phyloP scores from a whole-genome alignment of 2,797 vertebrate genomes.

The Leptoclinus maculatus region DNA sequence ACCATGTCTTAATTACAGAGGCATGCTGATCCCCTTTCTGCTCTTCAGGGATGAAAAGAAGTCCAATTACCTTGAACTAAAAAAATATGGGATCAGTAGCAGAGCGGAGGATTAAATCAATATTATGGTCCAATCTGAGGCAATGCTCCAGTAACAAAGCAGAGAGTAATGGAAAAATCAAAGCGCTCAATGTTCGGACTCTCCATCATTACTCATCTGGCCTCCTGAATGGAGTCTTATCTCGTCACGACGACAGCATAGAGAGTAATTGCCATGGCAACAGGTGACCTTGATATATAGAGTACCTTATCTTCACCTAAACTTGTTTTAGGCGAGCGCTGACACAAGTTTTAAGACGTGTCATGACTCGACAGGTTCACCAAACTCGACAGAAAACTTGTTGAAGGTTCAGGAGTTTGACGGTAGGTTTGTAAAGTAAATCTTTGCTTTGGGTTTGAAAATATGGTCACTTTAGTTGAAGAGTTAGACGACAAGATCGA shows the following conservation, averaged over 20 bases:
- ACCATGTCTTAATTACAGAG: slow-evolving; percentile 38
- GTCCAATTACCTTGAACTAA: slow-evolving; percentile 59
- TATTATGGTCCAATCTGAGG: slow-evolving; percentile 66
- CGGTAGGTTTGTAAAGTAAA: background rate
- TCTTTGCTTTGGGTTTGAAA: too few relatives aligned
- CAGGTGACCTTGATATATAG: slow-evolving; percentile 75
- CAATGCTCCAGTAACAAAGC: slow-evolving; percentile 72
- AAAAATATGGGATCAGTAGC: slow-evolving; percentile 64
- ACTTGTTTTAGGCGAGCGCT: background rate
- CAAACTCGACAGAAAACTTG: slow-evolving; percentile 9
- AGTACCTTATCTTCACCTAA: slow-evolving; percentile 19
- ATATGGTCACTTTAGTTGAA: too few relatives aligned
- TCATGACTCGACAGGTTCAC: background rate
- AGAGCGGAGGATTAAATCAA: slow-evolving; percentile 71
- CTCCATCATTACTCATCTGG: slow-evolving; percentile 66
- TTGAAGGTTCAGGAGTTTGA: slow-evolving; percentile 15
- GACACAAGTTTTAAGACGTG: slow-evolving; percentile 1
- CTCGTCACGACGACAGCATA: slow-evolving; percentile 67
- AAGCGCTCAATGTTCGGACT: slow-evolving; percentile 70
- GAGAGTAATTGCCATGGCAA: slow-evolving; percentile 74
- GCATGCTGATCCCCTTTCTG: slow-evolving; percentile 29
- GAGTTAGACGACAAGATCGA: too few relatives aligned
- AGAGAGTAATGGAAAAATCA: slow-evolving; percentile 74
- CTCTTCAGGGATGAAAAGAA: slow-evolving; percentile 52
- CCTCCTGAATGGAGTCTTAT: slow-evolving; percentile 68